These are phyloP conservation scores for Panurus biarmicus DNA, from an alignment of 2,113 vertebrate genomes.

Conservation along the genomic window DNA sequence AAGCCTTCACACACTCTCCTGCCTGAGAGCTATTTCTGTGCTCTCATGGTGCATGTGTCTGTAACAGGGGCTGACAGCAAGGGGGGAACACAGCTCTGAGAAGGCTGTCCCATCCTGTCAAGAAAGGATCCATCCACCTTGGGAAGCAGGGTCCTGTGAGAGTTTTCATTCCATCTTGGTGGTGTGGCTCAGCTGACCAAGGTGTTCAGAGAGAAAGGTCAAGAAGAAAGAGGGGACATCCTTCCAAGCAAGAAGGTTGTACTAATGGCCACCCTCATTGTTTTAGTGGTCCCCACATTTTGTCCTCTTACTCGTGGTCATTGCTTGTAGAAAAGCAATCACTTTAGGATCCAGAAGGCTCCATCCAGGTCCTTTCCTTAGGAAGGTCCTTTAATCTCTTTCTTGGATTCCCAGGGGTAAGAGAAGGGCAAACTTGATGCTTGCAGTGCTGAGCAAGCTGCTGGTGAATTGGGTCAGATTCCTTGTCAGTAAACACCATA, in stretches of 20 bases:
- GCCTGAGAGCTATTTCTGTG: fast-evolving
- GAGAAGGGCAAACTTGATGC: background rate
- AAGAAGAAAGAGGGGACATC: background rate
- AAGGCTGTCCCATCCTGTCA: background rate
- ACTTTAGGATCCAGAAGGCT: background rate
- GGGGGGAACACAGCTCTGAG: fast-evolving
- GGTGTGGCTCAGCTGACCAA: background rate
- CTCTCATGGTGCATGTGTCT: fast-evolving
- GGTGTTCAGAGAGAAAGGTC: background rate
- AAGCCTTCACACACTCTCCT: fast-evolving
- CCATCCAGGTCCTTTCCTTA: background rate
- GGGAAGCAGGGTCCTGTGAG: background rate
- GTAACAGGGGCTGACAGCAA: background rate
- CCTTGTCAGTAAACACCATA: background rate
- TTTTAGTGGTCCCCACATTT: background rate
- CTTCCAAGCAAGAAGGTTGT: background rate
- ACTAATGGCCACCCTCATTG: background rate
- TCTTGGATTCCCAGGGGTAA: background rate
- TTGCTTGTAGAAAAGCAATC: background rate
- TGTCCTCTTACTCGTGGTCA: background rate
- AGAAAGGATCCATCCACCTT: background rate
- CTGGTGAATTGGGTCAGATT: background rate
- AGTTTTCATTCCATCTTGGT: background rate
- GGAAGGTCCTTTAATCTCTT: background rate
- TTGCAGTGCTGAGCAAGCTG: background rate